Conservation (phyloP, 2,113 vertebrate genomes). For the Apistogramma diplotaenia region DNA sequence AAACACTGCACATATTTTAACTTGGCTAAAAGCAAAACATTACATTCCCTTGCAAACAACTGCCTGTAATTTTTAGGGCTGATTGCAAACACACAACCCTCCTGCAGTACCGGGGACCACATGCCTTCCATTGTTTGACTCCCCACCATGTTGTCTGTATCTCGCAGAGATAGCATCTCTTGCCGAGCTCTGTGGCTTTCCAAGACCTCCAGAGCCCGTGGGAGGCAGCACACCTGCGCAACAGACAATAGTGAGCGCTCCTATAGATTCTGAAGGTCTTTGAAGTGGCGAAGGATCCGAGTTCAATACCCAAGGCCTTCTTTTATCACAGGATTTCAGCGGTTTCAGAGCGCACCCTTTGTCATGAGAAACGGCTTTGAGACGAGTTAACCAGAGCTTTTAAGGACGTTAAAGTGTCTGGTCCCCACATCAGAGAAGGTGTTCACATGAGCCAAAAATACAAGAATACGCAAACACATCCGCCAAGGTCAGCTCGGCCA, state of each 20-base stretch:
- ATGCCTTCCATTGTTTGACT: slow-evolving; percentile 63
- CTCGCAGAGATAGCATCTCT: slow-evolving; percentile 69
- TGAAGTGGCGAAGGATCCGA: slow-evolving; percentile 72
- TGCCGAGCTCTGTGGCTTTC: slow-evolving; percentile 28
- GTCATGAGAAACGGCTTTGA: slow-evolving; percentile 54
- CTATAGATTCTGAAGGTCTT: slow-evolving; percentile 63
- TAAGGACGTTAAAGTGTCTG: slow-evolving; percentile 53
- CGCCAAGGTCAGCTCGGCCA: background rate
- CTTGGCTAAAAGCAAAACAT: slow-evolving; percentile 18
- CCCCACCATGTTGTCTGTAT: slow-evolving; percentile 49
- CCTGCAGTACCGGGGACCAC: slow-evolving; percentile 14
- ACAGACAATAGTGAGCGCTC: slow-evolving; percentile 60
- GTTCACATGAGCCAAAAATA: slow-evolving; percentile 1
- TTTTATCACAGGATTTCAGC: slow-evolving; percentile 50
- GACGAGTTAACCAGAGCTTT: slow-evolving; percentile 41
- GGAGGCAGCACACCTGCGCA: slow-evolving; percentile 73
- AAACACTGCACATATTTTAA: slow-evolving; percentile 30
- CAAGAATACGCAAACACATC: background rate
- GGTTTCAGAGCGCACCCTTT: slow-evolving; percentile 63
- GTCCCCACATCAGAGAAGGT: slow-evolving; percentile 49
- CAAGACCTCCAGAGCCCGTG: slow-evolving; percentile 41
- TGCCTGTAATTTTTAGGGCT: slow-evolving; percentile 23
- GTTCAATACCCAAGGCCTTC: slow-evolving; percentile 42
- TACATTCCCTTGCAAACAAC: slow-evolving; percentile 26
- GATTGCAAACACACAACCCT: slow-evolving; percentile 40